Base-by-base conservation (phyloP, 2,888 invertebrate species). In the Sialis lutaria region DNA sequence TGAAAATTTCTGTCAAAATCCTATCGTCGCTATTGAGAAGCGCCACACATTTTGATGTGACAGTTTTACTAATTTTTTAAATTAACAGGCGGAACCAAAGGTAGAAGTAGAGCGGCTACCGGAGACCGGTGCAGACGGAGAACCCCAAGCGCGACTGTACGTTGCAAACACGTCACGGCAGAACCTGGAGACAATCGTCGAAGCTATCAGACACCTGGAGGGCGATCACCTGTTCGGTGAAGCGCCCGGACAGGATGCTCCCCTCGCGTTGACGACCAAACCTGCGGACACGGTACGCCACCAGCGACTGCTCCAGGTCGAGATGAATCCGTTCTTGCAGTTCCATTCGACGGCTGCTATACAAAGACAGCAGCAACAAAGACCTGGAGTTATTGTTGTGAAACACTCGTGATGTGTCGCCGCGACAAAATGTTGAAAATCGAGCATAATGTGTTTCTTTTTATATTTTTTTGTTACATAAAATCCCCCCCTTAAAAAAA, bases 181-280 rank as follows among this genome's bases (percentile, higher is more conserved):
- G 64, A 96, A 95, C 65, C 73, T 98, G 57, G 95, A 97, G 67
- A 96, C 96, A 9, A 96, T 98, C 55, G 93, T 97, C 37, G 96
- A 97, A 65, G 98, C 98, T 48, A 97, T 98, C 59, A 81, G 95
- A 37, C 96, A 97, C 63, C 70, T 98, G 54, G 97, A 98, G 64
- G 96, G 96, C 39, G 95, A 93, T 64, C 90, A 91, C 64, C 69
- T 92, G 61, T 92, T 93, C 67, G 78, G 82, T 53, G 90, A 90
- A 57, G 12, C 56, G 56, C 44, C 60, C 49, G 47, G 51, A 53
- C 68, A 69, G 53, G 75, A 77, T 45, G 61, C 61, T 9, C 78
- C 80, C 9, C 66, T 79, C 33, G 78, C 79, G 33, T 67, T 79
- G 40, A 70, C 72, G 51, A 76, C 72, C 33, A 67, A 53, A 48